These are phyloP conservation scores for Scomber colias DNA, from an alignment of 2,113 vertebrate genomes.

Conservation along the genomic window DNA sequence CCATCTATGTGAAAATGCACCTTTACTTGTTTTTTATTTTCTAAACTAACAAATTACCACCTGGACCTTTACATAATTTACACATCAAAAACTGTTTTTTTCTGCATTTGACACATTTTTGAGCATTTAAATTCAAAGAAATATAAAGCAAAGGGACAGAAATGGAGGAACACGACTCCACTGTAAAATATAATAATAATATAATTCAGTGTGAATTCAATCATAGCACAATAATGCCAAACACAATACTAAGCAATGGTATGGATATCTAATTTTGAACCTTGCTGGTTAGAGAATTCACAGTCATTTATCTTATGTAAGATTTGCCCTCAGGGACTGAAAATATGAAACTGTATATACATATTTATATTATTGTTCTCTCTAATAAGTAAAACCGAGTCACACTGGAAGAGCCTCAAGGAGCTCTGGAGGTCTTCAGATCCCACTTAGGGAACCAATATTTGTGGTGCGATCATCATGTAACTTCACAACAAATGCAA, in stretches of 20 bases:
- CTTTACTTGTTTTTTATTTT: slow-evolving; percentile 35
- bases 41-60: slow-evolving; percentile 55
- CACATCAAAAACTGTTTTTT: slow-evolving; percentile 60
- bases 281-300: neutral
- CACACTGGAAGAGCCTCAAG: neutral
- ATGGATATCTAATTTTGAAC: slow-evolving; percentile 3
- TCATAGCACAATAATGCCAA: neutral
- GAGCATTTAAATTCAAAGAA: too few species aligned
- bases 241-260: neutral
- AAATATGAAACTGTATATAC: neutral
- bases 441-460: neutral
- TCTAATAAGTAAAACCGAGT: neutral
- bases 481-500: neutral
- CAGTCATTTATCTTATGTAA: slow-evolving; percentile 1
- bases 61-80: slow-evolving; percentile 51
- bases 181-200: too few species aligned
- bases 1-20: neutral
- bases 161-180: neutral
- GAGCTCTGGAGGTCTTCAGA: slow-evolving; percentile 2
- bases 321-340: slow-evolving; percentile 13
- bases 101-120: slow-evolving; percentile 11
- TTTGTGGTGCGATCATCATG: neutral
- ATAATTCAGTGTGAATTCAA: neutral
- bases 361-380: neutral
- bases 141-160: neutral